These are phyloP conservation scores for human DNA, from an alignment of 2,113 vertebrate genomes.

Conservation along the genomic window GRCh38 chr14:57023001-57023500, in stretches of 20 bases:
- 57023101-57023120: background rate
- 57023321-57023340: background rate
- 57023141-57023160: background rate
- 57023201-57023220: background rate
- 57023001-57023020: background rate
- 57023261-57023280: background rate
- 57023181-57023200: background rate
- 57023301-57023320: background rate
- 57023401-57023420: background rate
- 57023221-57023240: constrained; percentile 21
- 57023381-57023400: background rate
- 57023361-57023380: background rate
- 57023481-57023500: constrained; percentile 46
- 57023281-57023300: background rate
- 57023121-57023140: background rate
- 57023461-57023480: background rate
- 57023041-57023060: background rate
- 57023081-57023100: background rate
- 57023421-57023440: background rate
- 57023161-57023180: background rate
- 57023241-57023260: constrained; percentile 6
- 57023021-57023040: background rate
- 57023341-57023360: background rate
- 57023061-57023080: background rate
- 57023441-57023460: constrained; percentile 9